phyloP scores from a whole-genome alignment of 1,140 invertebrate genomes.

The Copidosoma floridanum region DNA sequence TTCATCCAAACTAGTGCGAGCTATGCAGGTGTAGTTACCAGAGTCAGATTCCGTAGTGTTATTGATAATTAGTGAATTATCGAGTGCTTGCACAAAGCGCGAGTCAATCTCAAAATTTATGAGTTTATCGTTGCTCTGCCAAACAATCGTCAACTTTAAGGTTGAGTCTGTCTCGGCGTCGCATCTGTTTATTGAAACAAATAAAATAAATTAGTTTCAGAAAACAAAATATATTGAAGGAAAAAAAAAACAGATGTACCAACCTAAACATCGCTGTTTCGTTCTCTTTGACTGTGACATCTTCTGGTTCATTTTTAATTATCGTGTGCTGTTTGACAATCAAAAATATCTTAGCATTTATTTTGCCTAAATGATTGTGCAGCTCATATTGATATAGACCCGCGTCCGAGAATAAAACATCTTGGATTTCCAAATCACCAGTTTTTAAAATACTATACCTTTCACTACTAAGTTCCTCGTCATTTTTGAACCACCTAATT shows the following conservation, averaged over 20 bases:
- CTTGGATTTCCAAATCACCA: slow-evolving; percentile 83
- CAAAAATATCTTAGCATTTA: slow-evolving; percentile 72
- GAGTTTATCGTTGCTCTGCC: slow-evolving; percentile 79
- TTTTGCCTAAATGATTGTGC: slow-evolving; percentile 86
- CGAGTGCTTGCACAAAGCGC: slow-evolving; percentile 77
- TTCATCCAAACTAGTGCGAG: slow-evolving; percentile 84
- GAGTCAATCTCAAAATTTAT: slow-evolving; percentile 88
- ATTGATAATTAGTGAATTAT: slow-evolving; percentile 90
- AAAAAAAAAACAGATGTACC: not conserved
- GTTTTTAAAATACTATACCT: slow-evolving; percentile 69
- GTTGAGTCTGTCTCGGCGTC: slow-evolving; percentile 84
- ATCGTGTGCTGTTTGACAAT: slow-evolving; percentile 82
- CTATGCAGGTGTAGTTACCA: slow-evolving; percentile 92
- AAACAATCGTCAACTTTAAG: slow-evolving; percentile 78
- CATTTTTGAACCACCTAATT: slow-evolving; percentile 88
- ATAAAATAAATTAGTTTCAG: too few species aligned
- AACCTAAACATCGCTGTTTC: slow-evolving; percentile 79
- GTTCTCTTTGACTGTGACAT: slow-evolving; percentile 89
- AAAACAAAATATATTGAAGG: not conserved
- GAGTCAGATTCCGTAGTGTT: slow-evolving; percentile 94
- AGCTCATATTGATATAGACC: slow-evolving; percentile 91
- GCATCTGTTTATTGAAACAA: too few species aligned
- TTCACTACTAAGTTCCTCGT: slow-evolving; percentile 80
- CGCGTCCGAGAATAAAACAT: slow-evolving; percentile 80
- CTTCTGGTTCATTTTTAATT: slow-evolving; percentile 82